phyloP scores from a whole-genome alignment of 2,888 invertebrate genomes.

The Andrena praecox region DNA sequence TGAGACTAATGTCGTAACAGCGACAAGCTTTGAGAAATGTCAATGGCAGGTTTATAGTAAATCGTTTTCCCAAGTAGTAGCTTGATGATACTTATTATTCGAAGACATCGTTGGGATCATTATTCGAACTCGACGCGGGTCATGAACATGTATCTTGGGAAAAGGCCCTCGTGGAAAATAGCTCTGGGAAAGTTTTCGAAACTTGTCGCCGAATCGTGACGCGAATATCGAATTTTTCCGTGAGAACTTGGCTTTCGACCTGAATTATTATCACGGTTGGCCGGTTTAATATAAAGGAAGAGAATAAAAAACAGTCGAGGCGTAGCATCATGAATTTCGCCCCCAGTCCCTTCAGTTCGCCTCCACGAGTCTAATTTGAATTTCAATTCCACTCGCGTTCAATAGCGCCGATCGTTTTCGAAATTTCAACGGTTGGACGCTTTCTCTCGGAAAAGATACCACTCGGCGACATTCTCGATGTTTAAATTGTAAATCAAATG shows the following conservation, averaged over 20 bases:
- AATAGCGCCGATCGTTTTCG: conserved; percentile 25
- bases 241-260: conserved; percentile 64
- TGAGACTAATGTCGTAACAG: background rate
- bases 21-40: background rate
- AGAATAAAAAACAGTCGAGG: conserved; percentile 38
- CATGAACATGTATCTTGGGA: conserved; percentile 51
- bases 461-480: no score
- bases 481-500: no score
- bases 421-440: conserved; percentile 31
- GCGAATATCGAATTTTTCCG: conserved; percentile 76
- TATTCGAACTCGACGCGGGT: conserved; percentile 69
- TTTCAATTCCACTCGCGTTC: conserved; percentile 40
- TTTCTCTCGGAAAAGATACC: background rate
- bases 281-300: conserved; percentile 40
- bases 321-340: conserved; percentile 32
- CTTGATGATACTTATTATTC: conserved; percentile 72
- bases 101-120: conserved; percentile 67
- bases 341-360: conserved; percentile 4
- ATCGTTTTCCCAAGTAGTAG: background rate
- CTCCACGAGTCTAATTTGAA: conserved; percentile 40
- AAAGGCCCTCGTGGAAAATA: conserved; percentile 59
- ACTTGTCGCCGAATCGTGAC: conserved; percentile 74
- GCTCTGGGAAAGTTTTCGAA: conserved; percentile 66
- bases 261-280: conserved; percentile 71
- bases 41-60: background rate